Evolutionary conservation across 2,797 vertebrate species (phyloP), one percentile per base, ranked within the genome.

Genomic region (Heterohyrax brucei): DNA sequence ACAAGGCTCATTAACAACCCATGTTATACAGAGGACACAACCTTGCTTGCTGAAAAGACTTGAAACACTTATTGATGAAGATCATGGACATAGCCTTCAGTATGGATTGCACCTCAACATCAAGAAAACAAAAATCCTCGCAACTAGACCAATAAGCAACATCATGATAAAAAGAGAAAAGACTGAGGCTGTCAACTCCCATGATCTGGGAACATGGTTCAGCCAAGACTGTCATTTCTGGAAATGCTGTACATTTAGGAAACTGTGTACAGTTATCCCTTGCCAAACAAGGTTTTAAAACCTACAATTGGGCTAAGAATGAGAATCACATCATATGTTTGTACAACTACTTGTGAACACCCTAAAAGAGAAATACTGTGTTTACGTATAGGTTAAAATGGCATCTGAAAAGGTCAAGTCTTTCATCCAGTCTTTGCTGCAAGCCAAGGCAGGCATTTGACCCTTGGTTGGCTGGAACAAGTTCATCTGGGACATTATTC

Each of bases 371-470:
- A 92, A 92, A 53, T 66, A 93, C 33, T 91, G 66, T 90, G 28
- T 79, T 75, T 90, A 84, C 80, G 87, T 87, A 87, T 89, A 96
- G 94, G 88, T 89, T 76, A 77, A 87, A 73, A 96, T 79, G 56
- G 70, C 70, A 68, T 44, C 83, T 56, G 73, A 16, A 92, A 85
- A 59, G 30, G 66, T 66, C 8, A 0, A 59, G 28, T 44, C 22
- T 70, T 50, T 77, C 70, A 21, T 33, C 68, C 24, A 33, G 66
- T 64, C 66, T 89, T 28, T 50, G 48, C 46, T 83, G n/a, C 7
- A 18, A 30, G 75, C 21, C 1, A 59, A 88, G 56, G 75, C 48
- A 85, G 59, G 16, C 21, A 12, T 64, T 89, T 87, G 44, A 12
- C 66, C 22, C 10, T 72, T 1, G 33, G 19, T 70, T 56, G 28